Evolutionary conservation across 2,888 invertebrate genomes (phyloP), one percentile per base, ranked within the genome.

Genomic region (Pediacus dermestoides): DNA sequence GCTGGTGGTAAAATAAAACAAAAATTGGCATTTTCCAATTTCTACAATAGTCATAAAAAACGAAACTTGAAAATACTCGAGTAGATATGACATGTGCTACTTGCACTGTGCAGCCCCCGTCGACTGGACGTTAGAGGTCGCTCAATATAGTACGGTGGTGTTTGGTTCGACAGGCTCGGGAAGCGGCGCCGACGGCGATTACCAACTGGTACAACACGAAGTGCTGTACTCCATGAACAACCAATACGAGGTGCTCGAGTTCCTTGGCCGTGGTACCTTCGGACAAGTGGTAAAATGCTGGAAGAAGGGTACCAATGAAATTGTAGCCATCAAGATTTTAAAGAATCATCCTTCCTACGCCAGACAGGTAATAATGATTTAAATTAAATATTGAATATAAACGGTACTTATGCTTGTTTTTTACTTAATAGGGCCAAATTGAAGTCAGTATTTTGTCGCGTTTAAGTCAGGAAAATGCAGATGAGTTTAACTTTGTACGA

Each of bases 281-380:
- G 97, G 97, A 52, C 81, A 92, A 80, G 99, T 99, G 66, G 99
- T 99, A 67, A 99, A 99, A 76, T 99, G 99, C 74, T 99, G 99
- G 97, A 99, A 99, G 75, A 96, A 97, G 70, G 97, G 97, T 70
- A 99, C 99, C 61, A 99, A 95, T 70, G 97, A 99, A 74, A 97
- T 99, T 67, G 97, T 99, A 63, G 99, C 99, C 68, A 99, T 99
- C 71, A 99, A 99, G 78, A 99, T 99, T 70, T 78, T 99, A 44
- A 99, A 99, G 77, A 99, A 99, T 77, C 99, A 99, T 76, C 99
- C 99, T 53, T 97, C 96, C 60, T 99, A 99, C 76, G 97, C 97
- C 54, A 85, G 99, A 63, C 99, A 99, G 77, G 68, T 68, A 44
- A 48, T 51, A 23, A 9, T 23, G 3, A 23, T 6, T 23, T 4